phyloP scores from a whole-genome alignment of 1,140 invertebrate genomes.

The Rhagoletis zephyria region DNA sequence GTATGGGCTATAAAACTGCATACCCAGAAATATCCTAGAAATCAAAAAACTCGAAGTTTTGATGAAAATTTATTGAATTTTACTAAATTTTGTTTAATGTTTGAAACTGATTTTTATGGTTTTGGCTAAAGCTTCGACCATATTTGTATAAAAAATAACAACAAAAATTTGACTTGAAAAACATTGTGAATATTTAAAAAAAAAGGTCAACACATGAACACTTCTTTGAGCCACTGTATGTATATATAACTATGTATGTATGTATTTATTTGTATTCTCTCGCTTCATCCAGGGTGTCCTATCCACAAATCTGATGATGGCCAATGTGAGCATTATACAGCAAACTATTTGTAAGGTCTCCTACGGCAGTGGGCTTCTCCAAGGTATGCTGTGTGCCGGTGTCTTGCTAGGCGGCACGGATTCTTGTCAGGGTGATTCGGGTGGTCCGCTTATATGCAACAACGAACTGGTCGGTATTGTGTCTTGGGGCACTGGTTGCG shows the following conservation, averaged over 20 bases:
- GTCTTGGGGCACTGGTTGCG: constrained; percentile 84
- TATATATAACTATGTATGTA: background rate
- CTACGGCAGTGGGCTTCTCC: constrained; percentile 61
- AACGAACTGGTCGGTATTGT: constrained; percentile 79
- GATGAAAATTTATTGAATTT: too few species aligned
- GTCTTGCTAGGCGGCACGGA: constrained; percentile 66
- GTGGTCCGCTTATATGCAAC: constrained; percentile 76
- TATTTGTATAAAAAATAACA: too few species aligned
- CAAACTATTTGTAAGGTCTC: constrained; percentile 61
- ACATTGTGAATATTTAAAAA: background rate
- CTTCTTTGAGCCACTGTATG: too few species aligned
- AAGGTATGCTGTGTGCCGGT: constrained; percentile 70
- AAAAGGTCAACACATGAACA: background rate
- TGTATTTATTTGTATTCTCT: background rate
- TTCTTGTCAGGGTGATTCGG: constrained; percentile 75
- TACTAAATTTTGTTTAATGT: too few species aligned
- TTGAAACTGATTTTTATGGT: too few species aligned
- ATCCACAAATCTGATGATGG: constrained; percentile 62
- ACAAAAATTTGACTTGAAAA: too few species aligned
- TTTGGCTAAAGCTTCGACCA: too few species aligned
- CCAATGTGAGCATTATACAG: constrained; percentile 65
- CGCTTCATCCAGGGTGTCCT: constrained; percentile 58
- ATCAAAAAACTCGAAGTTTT: too few species aligned
- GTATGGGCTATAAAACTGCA: too few species aligned
- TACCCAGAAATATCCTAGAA: too few species aligned